Conservation (phyloP, 2,113 vertebrate genomes). For the Dipodomys spectabilis region DNA sequence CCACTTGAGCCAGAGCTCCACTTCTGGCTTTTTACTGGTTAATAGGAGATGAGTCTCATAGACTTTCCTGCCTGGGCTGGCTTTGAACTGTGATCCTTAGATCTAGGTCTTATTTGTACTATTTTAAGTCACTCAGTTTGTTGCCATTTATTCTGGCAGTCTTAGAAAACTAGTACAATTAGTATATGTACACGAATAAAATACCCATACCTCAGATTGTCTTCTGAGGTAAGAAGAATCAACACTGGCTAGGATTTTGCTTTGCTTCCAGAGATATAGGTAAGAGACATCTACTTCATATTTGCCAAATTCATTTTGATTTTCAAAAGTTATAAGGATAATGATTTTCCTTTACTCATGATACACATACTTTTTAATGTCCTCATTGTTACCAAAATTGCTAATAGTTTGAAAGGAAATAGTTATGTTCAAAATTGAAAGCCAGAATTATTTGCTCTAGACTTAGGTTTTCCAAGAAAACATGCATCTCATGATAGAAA, state of each 20-base stretch:
- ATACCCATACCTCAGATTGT: not conserved
- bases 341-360: conserved; percentile 20
- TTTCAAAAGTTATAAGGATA: conserved; percentile 7
- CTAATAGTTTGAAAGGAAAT: conserved; percentile 32
- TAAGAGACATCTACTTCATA: not conserved
- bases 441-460: not conserved
- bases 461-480: conserved; percentile 19
- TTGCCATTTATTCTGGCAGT: not conserved
- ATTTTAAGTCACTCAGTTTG: not conserved
- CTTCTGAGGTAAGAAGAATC: not conserved
- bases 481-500: not conserved
- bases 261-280: not conserved
- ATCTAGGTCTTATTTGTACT: not conserved
- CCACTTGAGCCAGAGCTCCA: no score
- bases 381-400: not conserved
- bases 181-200: not conserved
- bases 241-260: not conserved
- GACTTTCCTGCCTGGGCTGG: no score
- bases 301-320: conserved; percentile 35
- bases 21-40: no score
- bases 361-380: not conserved
- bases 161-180: not conserved
- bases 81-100: no score
- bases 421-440: conserved; percentile 22
- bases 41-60: no score